These are phyloP conservation scores for Oreortyx pictus DNA, from an alignment of 2,797 vertebrate species.

Conservation along the genomic window DNA sequence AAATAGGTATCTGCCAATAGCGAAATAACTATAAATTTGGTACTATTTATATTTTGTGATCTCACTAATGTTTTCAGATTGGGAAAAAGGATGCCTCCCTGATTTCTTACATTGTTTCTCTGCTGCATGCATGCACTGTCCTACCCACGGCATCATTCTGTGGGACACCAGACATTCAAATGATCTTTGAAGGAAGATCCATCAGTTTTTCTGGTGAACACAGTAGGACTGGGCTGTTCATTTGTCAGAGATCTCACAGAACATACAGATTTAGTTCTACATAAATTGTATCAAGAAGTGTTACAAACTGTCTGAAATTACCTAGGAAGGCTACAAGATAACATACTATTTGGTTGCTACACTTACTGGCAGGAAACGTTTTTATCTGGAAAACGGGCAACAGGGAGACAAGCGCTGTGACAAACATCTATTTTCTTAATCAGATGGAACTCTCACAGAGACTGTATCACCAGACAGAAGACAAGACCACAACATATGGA, in stretches of 20 bases:
- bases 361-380: not conserved
- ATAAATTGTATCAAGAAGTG: not conserved
- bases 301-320: not conserved
- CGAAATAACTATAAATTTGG: not conserved
- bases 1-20: not conserved
- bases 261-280: not conserved
- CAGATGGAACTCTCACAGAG: not conserved
- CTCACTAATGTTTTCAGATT: not conserved
- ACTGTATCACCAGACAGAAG: not conserved
- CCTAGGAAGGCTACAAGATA: not conserved
- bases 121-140: accelerated
- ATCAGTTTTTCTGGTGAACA: not conserved
- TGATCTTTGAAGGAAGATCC: not conserved
- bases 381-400: not conserved
- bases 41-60: not conserved
- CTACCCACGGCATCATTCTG: not conserved
- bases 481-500: constrained; percentile 67
- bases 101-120: not conserved
- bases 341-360: not conserved
- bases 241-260: not conserved
- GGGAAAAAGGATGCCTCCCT: not conserved
- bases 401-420: not conserved
- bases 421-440: not conserved
- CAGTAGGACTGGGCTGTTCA: not conserved
- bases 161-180: not conserved